Percentiles rank a stretch among this genome's conserved stretches.
Conservation (phyloP, 2,113 vertebrate genomes). For the Cnemophilus loriae region DNA sequence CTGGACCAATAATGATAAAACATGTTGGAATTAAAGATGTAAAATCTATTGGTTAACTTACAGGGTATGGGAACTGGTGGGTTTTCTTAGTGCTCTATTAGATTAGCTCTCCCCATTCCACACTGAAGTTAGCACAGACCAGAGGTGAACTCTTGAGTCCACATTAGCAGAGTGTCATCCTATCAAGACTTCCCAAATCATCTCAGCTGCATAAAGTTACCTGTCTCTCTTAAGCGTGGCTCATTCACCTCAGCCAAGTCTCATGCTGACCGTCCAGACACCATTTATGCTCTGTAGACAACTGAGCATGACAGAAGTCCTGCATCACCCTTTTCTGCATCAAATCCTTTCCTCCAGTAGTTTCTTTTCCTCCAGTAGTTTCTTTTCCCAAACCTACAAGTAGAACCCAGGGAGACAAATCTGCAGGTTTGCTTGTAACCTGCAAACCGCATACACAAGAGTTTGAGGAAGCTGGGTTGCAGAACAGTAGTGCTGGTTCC, state of each 20-base stretch:
- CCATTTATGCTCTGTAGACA: neutral
- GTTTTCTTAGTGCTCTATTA: neutral
- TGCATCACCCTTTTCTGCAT: neutral
- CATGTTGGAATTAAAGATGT: neutral
- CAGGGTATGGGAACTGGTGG: neutral
- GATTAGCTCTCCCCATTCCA: neutral
- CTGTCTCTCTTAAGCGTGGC: neutral
- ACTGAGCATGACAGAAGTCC: neutral
- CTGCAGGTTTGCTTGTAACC: neutral
- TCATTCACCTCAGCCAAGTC: neutral
- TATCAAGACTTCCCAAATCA: neutral
- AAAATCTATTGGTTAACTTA: neutral
- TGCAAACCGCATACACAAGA: neutral
- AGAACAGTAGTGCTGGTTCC: neutral
- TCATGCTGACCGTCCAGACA: neutral
- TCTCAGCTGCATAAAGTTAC: neutral
- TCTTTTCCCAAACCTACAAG: neutral
- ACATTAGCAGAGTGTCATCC: rapidly evolving
- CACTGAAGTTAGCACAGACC: neutral
- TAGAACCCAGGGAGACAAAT: neutral
- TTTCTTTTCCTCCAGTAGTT: neutral
- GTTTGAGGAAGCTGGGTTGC: neutral
- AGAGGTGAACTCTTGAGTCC: neutral
- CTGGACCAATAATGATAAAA: neutral
- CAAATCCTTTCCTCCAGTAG: neutral